Conservation (phyloP, 2,888 invertebrate genomes). For the Nomada hirtipes region DNA sequence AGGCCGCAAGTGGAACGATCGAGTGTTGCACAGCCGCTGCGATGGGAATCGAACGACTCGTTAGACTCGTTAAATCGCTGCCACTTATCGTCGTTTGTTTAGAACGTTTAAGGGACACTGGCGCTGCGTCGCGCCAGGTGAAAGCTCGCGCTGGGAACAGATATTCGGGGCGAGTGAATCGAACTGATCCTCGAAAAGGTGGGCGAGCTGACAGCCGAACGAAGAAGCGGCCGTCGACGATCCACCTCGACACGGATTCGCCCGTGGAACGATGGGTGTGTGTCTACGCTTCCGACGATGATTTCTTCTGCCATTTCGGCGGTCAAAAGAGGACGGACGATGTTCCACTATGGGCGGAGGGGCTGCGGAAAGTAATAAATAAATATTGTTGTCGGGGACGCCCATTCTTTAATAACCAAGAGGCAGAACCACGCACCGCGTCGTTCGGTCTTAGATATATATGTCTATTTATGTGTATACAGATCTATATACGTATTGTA, state of each 20-base stretch:
- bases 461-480: constrained; percentile 2
- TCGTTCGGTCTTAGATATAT: neutral
- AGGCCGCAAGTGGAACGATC: constrained; percentile 54
- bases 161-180: too few species aligned
- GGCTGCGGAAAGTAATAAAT: constrained; percentile 74
- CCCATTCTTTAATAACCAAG: constrained; percentile 75
- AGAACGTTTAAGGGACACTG: constrained; percentile 48
- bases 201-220: too few species aligned
- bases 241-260: neutral
- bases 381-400: constrained; percentile 75
- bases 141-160: neutral
- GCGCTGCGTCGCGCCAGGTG: constrained; percentile 18
- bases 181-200: too few species aligned
- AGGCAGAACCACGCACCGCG: constrained; percentile 52
- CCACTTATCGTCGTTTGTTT: constrained; percentile 56
- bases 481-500: neutral
- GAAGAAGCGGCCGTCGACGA: too few species aligned
- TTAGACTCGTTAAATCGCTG: constrained; percentile 62
- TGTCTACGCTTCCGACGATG: neutral
- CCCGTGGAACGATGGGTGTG: too few species aligned
- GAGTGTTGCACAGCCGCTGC: constrained; percentile 42
- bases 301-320: constrained; percentile 24
- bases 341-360: constrained; percentile 60
- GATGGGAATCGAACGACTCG: constrained; percentile 55
- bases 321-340: constrained; percentile 35